A percentile compares a stretch with the other conserved stretches of the same genome.
phyloP scores from a whole-genome alignment of 2,113 vertebrate species.

The Chaetura pelagica region DNA sequence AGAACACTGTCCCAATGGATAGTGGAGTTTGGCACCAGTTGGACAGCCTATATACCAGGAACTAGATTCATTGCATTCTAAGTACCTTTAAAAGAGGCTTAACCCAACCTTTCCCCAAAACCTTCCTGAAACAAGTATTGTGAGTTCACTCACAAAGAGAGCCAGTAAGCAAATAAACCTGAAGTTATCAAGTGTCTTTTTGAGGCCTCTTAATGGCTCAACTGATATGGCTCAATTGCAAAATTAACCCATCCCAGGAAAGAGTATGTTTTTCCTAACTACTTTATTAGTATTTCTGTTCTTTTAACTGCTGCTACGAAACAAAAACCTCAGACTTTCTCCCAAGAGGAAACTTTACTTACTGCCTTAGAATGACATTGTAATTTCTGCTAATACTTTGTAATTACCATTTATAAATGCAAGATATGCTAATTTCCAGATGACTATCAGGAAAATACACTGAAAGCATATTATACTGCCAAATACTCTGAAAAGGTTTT shows the following conservation, averaged over 20 bases:
- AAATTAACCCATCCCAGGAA: background rate
- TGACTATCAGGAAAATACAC: background rate
- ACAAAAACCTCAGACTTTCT: background rate
- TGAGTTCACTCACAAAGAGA: background rate
- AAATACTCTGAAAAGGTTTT: background rate
- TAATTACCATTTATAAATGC: background rate
- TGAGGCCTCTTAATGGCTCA: background rate
- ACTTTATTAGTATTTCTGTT: background rate
- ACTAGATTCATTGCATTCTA: constrained; percentile 78
- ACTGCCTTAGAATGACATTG: background rate
- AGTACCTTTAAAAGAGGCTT: constrained; percentile 71
- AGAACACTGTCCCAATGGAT: background rate
- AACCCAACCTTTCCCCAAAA: background rate
- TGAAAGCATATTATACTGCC: background rate
- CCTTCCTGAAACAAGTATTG: background rate
- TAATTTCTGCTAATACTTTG: background rate
- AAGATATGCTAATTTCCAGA: background rate
- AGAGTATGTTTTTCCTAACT: background rate
- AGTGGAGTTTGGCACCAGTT: constrained; percentile 71
- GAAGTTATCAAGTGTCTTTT: background rate
- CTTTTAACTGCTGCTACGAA: background rate
- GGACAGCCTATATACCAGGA: constrained; percentile 73
- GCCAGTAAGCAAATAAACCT: background rate
- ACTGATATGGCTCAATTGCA: background rate
- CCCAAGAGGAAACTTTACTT: background rate